Evolutionary conservation across 2,113 vertebrate genomes (phyloP), one percentile per base, ranked within the genome.

Genomic region (Morphnarchus princeps): DNA sequence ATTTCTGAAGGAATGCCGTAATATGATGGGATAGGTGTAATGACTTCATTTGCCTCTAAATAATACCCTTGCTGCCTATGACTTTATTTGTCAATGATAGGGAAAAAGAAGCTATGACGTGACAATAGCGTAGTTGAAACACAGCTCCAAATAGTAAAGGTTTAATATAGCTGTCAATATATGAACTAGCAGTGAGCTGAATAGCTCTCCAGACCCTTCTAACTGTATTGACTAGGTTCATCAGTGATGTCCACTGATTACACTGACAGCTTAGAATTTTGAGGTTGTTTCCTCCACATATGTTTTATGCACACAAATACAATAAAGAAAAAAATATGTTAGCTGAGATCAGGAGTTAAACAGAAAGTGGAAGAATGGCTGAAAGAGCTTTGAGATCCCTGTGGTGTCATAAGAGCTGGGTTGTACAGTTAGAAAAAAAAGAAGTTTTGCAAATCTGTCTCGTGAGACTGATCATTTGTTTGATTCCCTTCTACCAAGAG

Each of bases 401-500:
- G 5, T 22, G 24, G 16, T 59, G 17, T 52, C 12, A 2, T 47
- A 78, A 49, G 16, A 92, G 4, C 17, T 71, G 38, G 7, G 2
- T 15, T 86, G 5, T 3, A 58, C 9, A 43, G 19, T 52, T 49
- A 18, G 57, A 81, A 45, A 43, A 31, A 40, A 34, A 36, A 13
- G 40, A 47, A 10, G 2, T 24, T 66, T 80, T 87, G 4, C 15
- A 34, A 3, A 40, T 79, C 31, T 78, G 36, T 78, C 15, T 89
- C 4, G 0, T 76, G 61, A 67, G 17, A 40, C 28, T 0, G 2
- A 11, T 49, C 7, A 42, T 72, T 82, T 81, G 1, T 4, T 58
- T 74, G 15, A 78, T 81, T 93, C 25, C 3, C 3, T 86, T 90
- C 34, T 69, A 79, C 7, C 3, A 63, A 72, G 15, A 86, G 6